Percentiles rank a stretch among this genome's conserved stretches.
phyloP scores from a whole-genome alignment of 2,797 vertebrate species.

The Syngnathus rostellatus region DNA sequence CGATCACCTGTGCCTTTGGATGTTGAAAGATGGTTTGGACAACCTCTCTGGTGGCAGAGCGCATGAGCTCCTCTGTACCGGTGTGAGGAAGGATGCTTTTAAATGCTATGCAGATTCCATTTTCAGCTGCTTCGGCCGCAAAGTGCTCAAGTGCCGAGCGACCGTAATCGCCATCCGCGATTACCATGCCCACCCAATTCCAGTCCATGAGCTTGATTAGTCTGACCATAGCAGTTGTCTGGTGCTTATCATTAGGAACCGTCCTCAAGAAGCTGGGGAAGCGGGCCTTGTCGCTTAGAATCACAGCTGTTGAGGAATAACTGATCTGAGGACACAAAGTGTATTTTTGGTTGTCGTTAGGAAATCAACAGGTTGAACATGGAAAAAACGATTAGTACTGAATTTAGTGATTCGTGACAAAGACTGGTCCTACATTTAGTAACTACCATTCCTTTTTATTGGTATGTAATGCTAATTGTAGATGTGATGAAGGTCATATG shows the following conservation, averaged over 20 bases:
- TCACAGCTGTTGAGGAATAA: slow-evolving; percentile 78
- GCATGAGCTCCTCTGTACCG: slow-evolving; percentile 53
- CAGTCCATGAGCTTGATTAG: slow-evolving; percentile 70
- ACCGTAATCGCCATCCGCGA: slow-evolving; percentile 81
- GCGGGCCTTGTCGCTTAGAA: slow-evolving; percentile 80
- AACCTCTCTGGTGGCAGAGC: slow-evolving; percentile 48
- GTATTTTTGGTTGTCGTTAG: neutral
- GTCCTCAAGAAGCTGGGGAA: slow-evolving; percentile 84
- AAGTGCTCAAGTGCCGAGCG: slow-evolving; percentile 73
- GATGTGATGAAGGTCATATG: neutral
- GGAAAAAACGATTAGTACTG: neutral
- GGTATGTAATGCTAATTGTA: no score
- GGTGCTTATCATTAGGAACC: slow-evolving; percentile 77
- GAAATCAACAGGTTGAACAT: neutral
- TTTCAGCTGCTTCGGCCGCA: slow-evolving; percentile 58
- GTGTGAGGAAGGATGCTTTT: slow-evolving; percentile 75
- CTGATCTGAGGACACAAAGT: slow-evolving; percentile 71
- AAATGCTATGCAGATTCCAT: slow-evolving; percentile 80
- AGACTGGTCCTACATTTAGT: neutral
- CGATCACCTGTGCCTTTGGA: slow-evolving; percentile 73
- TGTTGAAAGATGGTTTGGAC: slow-evolving; percentile 69
- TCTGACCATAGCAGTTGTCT: slow-evolving; percentile 78
- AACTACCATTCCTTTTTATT: no score
- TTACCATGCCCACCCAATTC: slow-evolving; percentile 83
- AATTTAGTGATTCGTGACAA: neutral